A percentile compares a stretch with the other conserved stretches of the same genome.
Conservation (phyloP, 2,797 vertebrate genomes). For the Arrhamphus sclerolepis region DNA sequence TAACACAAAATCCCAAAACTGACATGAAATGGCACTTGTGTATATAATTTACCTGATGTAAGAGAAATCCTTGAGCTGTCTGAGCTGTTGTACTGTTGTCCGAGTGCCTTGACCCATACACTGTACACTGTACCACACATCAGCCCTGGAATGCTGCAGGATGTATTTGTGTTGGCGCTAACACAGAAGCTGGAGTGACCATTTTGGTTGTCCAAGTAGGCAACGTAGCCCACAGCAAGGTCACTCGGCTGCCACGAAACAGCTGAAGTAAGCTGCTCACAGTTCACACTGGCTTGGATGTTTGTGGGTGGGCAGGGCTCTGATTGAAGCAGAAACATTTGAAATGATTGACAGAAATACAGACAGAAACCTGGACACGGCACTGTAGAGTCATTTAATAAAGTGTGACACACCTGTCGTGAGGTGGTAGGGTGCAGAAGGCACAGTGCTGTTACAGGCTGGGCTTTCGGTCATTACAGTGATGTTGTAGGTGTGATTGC, state of each 20-base stretch:
- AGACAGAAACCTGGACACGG: neutral
- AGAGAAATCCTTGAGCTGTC: constrained; percentile 36
- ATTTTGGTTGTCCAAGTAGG: constrained; percentile 49
- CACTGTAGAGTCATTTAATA: neutral
- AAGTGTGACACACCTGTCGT: constrained; percentile 64
- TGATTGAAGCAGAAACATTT: constrained; percentile 30
- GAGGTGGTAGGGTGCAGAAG: constrained; percentile 42
- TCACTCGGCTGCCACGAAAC: constrained; percentile 75
- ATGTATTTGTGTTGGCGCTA: constrained; percentile 12
- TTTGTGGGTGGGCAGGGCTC: constrained; percentile 78
- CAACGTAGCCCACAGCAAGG: constrained; percentile 67
- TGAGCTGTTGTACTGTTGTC: constrained; percentile 65
- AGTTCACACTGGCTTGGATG: constrained; percentile 60
- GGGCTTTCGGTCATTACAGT: constrained; percentile 59
- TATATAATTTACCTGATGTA: constrained; percentile 43
- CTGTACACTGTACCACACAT: constrained; percentile 66
- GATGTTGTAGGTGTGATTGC: constrained; percentile 71
- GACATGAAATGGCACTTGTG: neutral
- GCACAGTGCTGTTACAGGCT: constrained; percentile 49
- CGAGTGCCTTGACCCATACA: constrained; percentile 64
- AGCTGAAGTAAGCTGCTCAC: constrained; percentile 42
- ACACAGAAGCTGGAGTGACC: constrained; percentile 49
- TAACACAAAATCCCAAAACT: neutral
- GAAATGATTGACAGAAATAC: neutral
- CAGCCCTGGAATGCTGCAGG: constrained; percentile 59